Evolutionary conservation across 2,797 vertebrate genomes (phyloP).

Genomic region (Petrocephalus schoutedeni): DNA sequence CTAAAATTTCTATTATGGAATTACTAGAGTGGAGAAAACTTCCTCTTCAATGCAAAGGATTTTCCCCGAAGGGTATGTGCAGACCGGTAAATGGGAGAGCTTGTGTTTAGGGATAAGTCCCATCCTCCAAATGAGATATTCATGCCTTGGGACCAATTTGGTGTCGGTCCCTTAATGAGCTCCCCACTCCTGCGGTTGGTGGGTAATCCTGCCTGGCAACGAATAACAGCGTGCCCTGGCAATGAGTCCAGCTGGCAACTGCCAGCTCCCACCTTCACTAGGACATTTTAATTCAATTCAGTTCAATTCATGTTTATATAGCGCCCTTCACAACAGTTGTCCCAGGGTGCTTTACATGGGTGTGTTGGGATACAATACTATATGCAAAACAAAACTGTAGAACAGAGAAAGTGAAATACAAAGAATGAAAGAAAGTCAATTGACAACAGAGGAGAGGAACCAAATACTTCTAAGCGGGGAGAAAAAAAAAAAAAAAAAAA

Average conservation of each 20-base stretch:
- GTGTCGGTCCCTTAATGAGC: not conserved
- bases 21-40: not conserved
- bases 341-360: too few relatives aligned
- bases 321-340: too few relatives aligned
- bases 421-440: too few relatives aligned
- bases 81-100: not conserved
- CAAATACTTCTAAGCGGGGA: too few relatives aligned
- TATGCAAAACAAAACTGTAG: too few relatives aligned
- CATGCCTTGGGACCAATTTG: not conserved
- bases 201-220: not conserved
- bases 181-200: not conserved
- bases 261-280: not conserved
- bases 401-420: too few relatives aligned
- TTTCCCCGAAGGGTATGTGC: not conserved
- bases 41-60: not conserved
- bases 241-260: not conserved
- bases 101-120: not conserved
- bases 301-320: too few relatives aligned
- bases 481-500: too few relatives aligned
- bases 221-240: not conserved
- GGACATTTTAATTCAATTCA: not conserved
- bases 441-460: too few relatives aligned
- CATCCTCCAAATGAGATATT: conserved; percentile 24
- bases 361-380: too few relatives aligned
- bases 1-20: not conserved